A percentile compares a stretch with the other conserved stretches of the same genome.
Evolutionary conservation across 2,888 invertebrate species (phyloP).

Genomic region (Stomorhina lunata): DNA sequence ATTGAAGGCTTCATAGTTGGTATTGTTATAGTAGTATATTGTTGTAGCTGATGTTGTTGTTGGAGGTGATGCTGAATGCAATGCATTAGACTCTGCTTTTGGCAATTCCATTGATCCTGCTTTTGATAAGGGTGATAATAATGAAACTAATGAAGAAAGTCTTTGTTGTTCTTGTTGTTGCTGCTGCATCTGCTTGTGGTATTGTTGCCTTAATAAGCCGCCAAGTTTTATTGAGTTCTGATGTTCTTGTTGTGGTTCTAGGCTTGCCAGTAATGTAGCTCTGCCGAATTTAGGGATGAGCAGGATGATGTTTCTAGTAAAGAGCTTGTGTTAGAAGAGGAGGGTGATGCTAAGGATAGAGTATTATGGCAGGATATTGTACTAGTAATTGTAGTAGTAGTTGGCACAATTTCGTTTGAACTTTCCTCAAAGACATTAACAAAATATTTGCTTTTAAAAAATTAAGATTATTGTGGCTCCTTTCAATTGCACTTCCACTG

Average conservation of each 20-base stretch:
- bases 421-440: constrained; percentile 42
- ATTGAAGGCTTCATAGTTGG: constrained; percentile 49
- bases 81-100: too few species aligned
- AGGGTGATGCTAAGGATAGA: not conserved
- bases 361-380: constrained; percentile 29
- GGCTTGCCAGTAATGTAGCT: constrained; percentile 40
- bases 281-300: constrained; percentile 4
- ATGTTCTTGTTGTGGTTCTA: constrained; percentile 41
- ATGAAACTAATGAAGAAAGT: constrained; percentile 20
- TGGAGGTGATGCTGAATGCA: not conserved
- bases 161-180: not conserved
- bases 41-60: constrained; percentile 1
- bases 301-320: not conserved
- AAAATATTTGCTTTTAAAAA: constrained; percentile 48
- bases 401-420: constrained; percentile 3
- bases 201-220: constrained; percentile 40
- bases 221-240: constrained; percentile 51
- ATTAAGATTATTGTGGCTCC: constrained; percentile 32
- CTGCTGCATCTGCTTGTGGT: not conserved
- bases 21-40: constrained; percentile 25
- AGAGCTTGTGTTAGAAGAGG: not conserved
- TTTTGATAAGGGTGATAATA: constrained; percentile 24
- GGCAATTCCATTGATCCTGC: constrained; percentile 3
- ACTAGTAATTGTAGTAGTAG: not conserved
- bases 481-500: not conserved